Evolutionary conservation across 2,888 invertebrate species (phyloP), one percentile per base, ranked within the genome.

Genomic region (Linnaemya vulpina): DNA sequence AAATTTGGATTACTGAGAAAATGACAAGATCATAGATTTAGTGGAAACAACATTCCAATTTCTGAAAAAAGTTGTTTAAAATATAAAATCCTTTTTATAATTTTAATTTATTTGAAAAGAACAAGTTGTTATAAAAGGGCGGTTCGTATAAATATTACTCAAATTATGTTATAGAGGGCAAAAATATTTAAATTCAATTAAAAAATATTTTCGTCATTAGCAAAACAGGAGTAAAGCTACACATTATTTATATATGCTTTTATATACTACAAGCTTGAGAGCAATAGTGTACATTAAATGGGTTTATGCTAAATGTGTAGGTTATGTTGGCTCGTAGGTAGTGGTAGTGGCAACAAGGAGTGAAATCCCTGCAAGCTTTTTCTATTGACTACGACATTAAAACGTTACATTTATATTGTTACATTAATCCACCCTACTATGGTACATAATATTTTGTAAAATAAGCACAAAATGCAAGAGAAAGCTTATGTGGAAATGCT

Each of bases 171-270:
- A 35, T 15, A n/a, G 8, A 13, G 40, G 3, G 9, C n/a, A 58
- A 5, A 11, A 49, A n/a, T 20, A 60, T n/a, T n/a, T 30, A 60
- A 60, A 49, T 22, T 30, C 35, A 35, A 60, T 46, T 46, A 15
- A 49, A 62, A 68, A 60, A 46, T 46, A 60, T 46, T 71, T 73
- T 35, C 20, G 13, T 17, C 51, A 38, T 46, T 49, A 60, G 10
- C 46, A 49, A 38, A 35, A 73, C 60, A 30, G 10, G 7, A 30
- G 15, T 5, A 46, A 35, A 35, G 35, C 1, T 38, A 62, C 11
- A 49, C 60, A 60, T 74, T 73, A 60, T 62, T 62, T 73, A 73
- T 62, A 49, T 55, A 49, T 62, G 38, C 17, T 38, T 73, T 49
- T 62, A 60, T 62, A 49, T 62, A 73, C 62, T 15, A 49, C 15